Conservation (phyloP, 2,888 invertebrate species). For the Tachina lurida region DNA sequence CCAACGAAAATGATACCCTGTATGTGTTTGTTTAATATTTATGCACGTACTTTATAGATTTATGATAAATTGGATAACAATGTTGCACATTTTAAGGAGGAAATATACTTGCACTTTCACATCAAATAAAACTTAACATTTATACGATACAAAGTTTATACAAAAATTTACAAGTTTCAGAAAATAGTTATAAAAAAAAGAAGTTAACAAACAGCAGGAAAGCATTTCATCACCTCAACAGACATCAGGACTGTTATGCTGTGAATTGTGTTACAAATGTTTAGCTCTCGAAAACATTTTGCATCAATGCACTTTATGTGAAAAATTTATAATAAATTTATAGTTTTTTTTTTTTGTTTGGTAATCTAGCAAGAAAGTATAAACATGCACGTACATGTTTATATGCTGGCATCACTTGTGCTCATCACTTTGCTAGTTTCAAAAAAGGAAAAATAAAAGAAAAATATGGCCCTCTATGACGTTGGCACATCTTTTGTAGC, state of each 20-base stretch:
- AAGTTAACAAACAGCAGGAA: not conserved
- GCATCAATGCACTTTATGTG: not conserved
- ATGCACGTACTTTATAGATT: slow-evolving; percentile 45
- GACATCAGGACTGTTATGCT: not conserved
- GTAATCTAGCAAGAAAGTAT: not conserved
- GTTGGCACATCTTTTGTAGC: not conserved
- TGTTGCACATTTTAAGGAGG: slow-evolving; percentile 35
- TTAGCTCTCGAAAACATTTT: not conserved
- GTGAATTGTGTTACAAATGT: not conserved
- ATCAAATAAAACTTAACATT: not conserved
- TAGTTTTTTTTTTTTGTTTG: not conserved
- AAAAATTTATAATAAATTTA: slow-evolving; percentile 15
- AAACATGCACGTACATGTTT: no score
- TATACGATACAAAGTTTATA: slow-evolving; percentile 16
- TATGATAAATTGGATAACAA: slow-evolving; percentile 65
- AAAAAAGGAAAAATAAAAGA: not conserved
- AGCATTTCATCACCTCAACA: slow-evolving; percentile 17
- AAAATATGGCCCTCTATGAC: not conserved
- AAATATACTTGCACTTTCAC: slow-evolving; percentile 10
- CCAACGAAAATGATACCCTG: not conserved
- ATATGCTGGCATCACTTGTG: not conserved
- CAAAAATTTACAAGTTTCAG: not conserved
- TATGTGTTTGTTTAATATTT: not conserved
- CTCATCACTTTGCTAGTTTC: not conserved
- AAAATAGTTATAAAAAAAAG: not conserved